phyloP scores from a whole-genome alignment of 2,113 vertebrate genomes.

The sheep (Ovis aries) region DNA sequence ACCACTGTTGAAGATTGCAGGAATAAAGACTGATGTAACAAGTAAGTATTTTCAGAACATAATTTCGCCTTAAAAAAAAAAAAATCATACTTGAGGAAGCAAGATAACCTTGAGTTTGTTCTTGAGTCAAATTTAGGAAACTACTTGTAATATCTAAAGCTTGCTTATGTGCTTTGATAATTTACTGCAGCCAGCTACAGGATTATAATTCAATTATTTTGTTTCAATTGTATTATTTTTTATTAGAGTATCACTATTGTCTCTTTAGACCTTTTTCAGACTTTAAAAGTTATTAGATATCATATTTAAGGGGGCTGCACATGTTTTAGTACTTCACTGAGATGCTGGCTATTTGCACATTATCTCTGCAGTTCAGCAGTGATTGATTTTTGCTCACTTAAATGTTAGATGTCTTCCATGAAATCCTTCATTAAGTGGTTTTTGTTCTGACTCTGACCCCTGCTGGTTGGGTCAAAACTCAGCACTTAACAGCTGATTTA shows the following conservation, averaged over 20 bases:
- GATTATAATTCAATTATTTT: not conserved
- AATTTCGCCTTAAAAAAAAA: conserved; percentile 25
- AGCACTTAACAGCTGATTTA: conserved; percentile 25
- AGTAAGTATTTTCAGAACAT: conserved; percentile 80
- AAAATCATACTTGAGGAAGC: not conserved
- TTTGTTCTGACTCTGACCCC: conserved; percentile 74
- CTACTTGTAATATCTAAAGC: not conserved
- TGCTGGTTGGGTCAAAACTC: conserved; percentile 73
- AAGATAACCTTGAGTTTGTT: conserved; percentile 46
- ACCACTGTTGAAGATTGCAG: conserved; percentile 94
- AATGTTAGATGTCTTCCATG: not conserved
- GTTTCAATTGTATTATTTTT: not conserved
- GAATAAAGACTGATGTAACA: conserved; percentile 90
- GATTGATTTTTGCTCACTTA: not conserved
- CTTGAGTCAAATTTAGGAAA: not conserved
- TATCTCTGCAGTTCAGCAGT: not conserved
- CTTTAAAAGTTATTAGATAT: not conserved
- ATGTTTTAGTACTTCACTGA: not conserved
- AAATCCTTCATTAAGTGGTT: conserved; percentile 20
- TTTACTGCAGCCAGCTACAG: not conserved
- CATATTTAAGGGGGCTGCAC: not conserved
- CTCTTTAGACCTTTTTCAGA: not conserved
- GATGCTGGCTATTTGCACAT: not conserved
- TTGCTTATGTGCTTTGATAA: not conserved
- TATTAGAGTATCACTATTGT: not conserved